Evolutionary conservation across 2,888 invertebrate genomes (phyloP).

Genomic region (Harpagoxenus sublaevis): DNA sequence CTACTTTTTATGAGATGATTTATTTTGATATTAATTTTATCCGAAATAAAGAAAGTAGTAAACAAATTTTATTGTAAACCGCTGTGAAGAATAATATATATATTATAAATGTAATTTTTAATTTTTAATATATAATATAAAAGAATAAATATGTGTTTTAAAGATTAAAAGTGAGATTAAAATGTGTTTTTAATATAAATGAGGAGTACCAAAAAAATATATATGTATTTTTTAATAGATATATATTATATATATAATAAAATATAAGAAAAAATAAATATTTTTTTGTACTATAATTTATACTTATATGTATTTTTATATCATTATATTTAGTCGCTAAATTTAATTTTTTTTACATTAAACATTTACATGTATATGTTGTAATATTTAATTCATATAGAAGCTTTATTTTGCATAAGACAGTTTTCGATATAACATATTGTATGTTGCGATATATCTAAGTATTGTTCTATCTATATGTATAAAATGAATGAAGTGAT

Average conservation of each 20-base stretch:
- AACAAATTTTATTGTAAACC: neutral
- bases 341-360: neutral
- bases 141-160: neutral
- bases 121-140: neutral
- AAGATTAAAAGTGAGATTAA: neutral
- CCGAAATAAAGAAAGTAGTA: neutral
- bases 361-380: neutral
- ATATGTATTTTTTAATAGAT: too few relatives aligned
- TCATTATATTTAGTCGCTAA: neutral
- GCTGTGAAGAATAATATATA: neutral
- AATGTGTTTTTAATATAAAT: neutral
- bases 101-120: conserved; percentile 1
- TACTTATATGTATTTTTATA: neutral
- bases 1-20: neutral
- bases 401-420: neutral
- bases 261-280: neutral
- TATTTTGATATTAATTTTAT: neutral
- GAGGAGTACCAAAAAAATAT: neutral
- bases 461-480: neutral
- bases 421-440: neutral
- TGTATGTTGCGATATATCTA: neutral
- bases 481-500: neutral
- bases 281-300: neutral
- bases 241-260: neutral
- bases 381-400: neutral